A percentile compares a stretch with the other conserved stretches of the same genome.
These are phyloP conservation scores for Echinops telfairi DNA, from an alignment of 2,113 vertebrate species.

Conservation along the genomic window DNA sequence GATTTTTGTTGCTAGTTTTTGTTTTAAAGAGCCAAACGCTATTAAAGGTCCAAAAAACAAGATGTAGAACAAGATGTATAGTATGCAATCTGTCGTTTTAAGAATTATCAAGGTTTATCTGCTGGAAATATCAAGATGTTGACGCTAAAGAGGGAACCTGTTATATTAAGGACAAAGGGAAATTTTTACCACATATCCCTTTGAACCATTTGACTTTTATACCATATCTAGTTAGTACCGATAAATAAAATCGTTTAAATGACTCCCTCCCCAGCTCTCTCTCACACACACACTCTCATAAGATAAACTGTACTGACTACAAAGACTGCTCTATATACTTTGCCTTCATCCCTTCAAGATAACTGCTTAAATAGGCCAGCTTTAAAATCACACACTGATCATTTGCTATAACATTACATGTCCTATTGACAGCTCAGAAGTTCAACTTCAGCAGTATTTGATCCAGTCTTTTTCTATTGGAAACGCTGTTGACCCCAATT, in stretches of 20 bases:
- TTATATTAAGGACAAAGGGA: neutral
- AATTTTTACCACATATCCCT: slow-evolving; percentile 51
- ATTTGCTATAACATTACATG: slow-evolving; percentile 3
- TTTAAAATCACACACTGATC: slow-evolving; percentile 57
- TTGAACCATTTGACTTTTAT: slow-evolving; percentile 46
- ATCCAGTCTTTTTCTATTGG: slow-evolving; percentile 22
- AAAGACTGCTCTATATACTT: slow-evolving; percentile 44
- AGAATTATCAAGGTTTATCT: neutral
- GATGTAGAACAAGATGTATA: neutral
- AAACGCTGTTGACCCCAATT: slow-evolving; percentile 28
- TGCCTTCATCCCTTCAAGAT: neutral
- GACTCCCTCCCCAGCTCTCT: neutral
- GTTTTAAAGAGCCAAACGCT: neutral
- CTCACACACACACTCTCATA: neutral
- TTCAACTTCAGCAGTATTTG: slow-evolving; percentile 56
- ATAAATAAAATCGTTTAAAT: neutral
- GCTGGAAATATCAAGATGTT: slow-evolving; percentile 32
- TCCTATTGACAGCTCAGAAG: slow-evolving; percentile 48
- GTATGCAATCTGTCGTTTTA: slow-evolving; percentile 27
- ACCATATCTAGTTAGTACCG: slow-evolving; percentile 20
- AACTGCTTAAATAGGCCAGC: neutral
- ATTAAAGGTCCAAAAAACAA: neutral
- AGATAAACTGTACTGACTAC: slow-evolving; percentile 51
- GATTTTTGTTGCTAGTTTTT: neutral
- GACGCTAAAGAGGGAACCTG: slow-evolving; percentile 15